phyloP scores from a whole-genome alignment of 2,797 vertebrate species.

The Chrosomus eos region DNA sequence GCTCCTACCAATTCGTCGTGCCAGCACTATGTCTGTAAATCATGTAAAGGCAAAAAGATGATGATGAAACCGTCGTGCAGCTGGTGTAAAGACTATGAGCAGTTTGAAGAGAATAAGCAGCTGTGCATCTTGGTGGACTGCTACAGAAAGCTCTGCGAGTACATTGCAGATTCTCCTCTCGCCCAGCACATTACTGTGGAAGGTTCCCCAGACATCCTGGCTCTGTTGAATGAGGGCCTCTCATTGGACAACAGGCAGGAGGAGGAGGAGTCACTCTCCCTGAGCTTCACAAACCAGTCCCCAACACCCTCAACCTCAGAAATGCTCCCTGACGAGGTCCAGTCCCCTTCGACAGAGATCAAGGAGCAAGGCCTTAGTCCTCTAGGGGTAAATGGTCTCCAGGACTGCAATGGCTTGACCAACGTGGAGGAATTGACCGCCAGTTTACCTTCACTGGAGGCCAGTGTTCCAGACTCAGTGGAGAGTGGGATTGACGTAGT shows the following conservation, averaged over 20 bases:
- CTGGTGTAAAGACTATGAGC: slow-evolving; percentile 99
- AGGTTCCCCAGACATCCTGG: slow-evolving; percentile 91
- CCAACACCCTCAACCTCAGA: slow-evolving; percentile 77
- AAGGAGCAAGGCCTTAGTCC: slow-evolving; percentile 76
- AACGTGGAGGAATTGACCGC: slow-evolving; percentile 80
- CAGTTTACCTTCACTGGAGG: slow-evolving; percentile 81
- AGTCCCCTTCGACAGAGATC: slow-evolving; percentile 68
- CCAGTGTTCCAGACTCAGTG: slow-evolving; percentile 58
- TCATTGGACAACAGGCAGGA: slow-evolving; percentile 75
- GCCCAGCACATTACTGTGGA: slow-evolving; percentile 90
- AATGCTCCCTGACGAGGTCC: slow-evolving; percentile 73
- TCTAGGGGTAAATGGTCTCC: slow-evolving; percentile 87
- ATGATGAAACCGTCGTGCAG: slow-evolving; percentile 99
- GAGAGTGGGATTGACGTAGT: slow-evolving; percentile 75
- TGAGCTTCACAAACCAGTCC: slow-evolving; percentile 78
- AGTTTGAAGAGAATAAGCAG: slow-evolving; percentile 96
- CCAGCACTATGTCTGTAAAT: slow-evolving; percentile 98
- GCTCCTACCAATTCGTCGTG: slow-evolving; percentile 97
- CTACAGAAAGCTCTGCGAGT: slow-evolving; percentile 96
- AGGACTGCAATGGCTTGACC: slow-evolving; percentile 89
- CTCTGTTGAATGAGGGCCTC: slow-evolving; percentile 91
- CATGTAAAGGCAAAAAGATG: slow-evolving; percentile 98
- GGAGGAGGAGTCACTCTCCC: slow-evolving; percentile 70
- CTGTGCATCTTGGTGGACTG: slow-evolving; percentile 94
- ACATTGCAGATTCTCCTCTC: slow-evolving; percentile 92